A percentile compares a stretch with the other conserved stretches of the same genome.
Evolutionary conservation across 2,113 vertebrate species (phyloP).

Genomic region (Anguilla rostrata): DNA sequence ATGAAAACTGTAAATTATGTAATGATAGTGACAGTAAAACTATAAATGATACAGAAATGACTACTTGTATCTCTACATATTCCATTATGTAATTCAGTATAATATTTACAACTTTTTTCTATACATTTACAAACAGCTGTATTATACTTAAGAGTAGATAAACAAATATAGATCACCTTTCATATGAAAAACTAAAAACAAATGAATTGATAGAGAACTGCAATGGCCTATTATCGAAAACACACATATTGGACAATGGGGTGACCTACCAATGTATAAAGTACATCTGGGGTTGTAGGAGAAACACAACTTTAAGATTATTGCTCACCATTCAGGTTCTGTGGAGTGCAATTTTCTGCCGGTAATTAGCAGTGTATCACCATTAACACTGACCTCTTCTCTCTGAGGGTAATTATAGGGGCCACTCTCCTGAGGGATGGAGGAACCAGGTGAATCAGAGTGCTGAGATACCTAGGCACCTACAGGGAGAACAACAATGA

Average conservation of each 20-base stretch:
- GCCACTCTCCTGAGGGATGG: conserved; percentile 28
- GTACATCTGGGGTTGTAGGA: neutral
- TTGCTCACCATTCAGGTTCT: conserved; percentile 34
- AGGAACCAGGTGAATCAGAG: conserved; percentile 28
- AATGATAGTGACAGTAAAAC: too few relatives aligned
- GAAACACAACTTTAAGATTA: conserved; percentile 21
- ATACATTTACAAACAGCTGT: too few relatives aligned
- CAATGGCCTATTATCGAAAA: conserved; percentile 3
- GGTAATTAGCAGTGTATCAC: conserved; percentile 43
- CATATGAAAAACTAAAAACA: neutral
- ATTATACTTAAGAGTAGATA: too few relatives aligned
- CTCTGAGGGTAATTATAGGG: conserved; percentile 44
- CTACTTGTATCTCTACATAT: too few relatives aligned
- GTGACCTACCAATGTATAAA: neutral
- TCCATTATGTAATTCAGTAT: too few relatives aligned
- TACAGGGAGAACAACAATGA: neutral
- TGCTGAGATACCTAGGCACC: conserved; percentile 1
- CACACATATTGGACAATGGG: neutral
- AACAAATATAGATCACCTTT: too few relatives aligned
- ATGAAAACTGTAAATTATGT: too few relatives aligned
- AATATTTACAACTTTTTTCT: too few relatives aligned
- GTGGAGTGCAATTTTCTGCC: conserved; percentile 28
- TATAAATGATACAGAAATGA: too few relatives aligned
- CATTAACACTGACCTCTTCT: conserved; percentile 28
- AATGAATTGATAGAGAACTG: neutral